Conservation (phyloP, 2,797 vertebrate genomes). For the Syngnathus rostellatus region DNA sequence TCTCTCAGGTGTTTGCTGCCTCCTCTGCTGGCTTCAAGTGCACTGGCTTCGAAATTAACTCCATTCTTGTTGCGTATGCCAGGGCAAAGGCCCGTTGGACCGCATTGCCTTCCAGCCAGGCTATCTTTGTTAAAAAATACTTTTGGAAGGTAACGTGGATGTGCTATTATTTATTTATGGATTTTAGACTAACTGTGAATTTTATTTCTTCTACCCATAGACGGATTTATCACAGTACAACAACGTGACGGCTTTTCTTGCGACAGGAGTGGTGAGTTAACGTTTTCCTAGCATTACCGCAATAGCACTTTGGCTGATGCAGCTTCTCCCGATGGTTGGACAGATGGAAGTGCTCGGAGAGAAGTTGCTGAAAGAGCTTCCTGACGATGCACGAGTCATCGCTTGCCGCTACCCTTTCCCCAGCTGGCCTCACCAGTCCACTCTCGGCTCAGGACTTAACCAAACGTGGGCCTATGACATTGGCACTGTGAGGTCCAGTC, state of each 20-base stretch:
- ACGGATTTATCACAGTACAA: slow-evolving; percentile 66
- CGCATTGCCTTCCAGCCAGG: slow-evolving; percentile 48
- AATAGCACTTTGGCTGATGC: slow-evolving; percentile 5
- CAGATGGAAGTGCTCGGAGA: slow-evolving; percentile 64
- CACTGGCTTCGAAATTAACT: slow-evolving; percentile 75
- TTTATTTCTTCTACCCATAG: slow-evolving; percentile 34
- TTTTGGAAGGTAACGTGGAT: slow-evolving; percentile 66
- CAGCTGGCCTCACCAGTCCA: slow-evolving; percentile 51
- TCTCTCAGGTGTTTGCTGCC: slow-evolving; percentile 65
- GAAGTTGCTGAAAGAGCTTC: slow-evolving; percentile 67
- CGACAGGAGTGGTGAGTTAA: slow-evolving; percentile 66
- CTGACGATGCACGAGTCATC: slow-evolving; percentile 56
- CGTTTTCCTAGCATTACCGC: not conserved
- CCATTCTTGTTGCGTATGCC: slow-evolving; percentile 60
- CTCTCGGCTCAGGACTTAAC: slow-evolving; percentile 57
- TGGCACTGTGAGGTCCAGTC: slow-evolving; percentile 29
- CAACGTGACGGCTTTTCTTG: slow-evolving; percentile 70
- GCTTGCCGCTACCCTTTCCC: slow-evolving; percentile 65
- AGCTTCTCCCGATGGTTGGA: slow-evolving; percentile 12
- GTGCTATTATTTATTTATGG: slow-evolving; percentile 4
- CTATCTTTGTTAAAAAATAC: slow-evolving; percentile 61
- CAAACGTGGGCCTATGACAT: slow-evolving; percentile 69
- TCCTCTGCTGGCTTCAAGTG: slow-evolving; percentile 62
- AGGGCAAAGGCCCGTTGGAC: slow-evolving; percentile 57
- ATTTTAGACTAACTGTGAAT: not conserved